These are phyloP conservation scores for Setophaga petechia DNA, from an alignment of 2,113 vertebrate genomes.

Conservation along the genomic window DNA sequence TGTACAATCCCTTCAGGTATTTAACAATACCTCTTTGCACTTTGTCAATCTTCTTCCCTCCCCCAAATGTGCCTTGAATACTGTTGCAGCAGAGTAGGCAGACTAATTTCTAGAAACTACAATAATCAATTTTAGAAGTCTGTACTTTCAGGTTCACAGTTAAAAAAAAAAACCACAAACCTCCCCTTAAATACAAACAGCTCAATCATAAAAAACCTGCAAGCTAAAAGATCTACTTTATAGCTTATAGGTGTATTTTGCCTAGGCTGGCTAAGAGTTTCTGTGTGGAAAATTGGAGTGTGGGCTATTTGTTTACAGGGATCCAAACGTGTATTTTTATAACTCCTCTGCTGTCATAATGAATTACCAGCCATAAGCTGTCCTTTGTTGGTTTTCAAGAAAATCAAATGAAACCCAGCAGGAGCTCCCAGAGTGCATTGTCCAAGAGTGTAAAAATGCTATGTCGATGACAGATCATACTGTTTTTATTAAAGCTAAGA, in stretches of 20 bases:
- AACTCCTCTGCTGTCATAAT: constrained; percentile 83
- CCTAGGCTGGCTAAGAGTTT: background rate
- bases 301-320: constrained; percentile 74
- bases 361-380: constrained; percentile 83
- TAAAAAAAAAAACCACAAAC: background rate
- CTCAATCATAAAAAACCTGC: background rate
- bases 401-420: constrained; percentile 90
- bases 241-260: background rate
- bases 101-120: background rate
- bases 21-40: constrained; percentile 37
- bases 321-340: constrained; percentile 76
- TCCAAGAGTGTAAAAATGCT: constrained; percentile 83
- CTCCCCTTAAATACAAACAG: background rate
- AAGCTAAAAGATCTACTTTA: background rate
- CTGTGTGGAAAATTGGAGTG: constrained; percentile 44
- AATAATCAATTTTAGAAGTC: constrained; percentile 8
- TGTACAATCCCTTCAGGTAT: background rate
- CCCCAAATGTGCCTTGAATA: background rate
- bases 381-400: constrained; percentile 82
- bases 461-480: constrained; percentile 88
- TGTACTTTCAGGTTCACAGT: constrained; percentile 4
- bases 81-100: background rate
- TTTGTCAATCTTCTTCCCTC: constrained; percentile 30
- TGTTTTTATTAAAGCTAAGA: constrained; percentile 92
- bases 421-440: constrained; percentile 83